Evolutionary conservation across 2,888 invertebrate genomes (phyloP).

Genomic region (Mechanitis mazaeus): DNA sequence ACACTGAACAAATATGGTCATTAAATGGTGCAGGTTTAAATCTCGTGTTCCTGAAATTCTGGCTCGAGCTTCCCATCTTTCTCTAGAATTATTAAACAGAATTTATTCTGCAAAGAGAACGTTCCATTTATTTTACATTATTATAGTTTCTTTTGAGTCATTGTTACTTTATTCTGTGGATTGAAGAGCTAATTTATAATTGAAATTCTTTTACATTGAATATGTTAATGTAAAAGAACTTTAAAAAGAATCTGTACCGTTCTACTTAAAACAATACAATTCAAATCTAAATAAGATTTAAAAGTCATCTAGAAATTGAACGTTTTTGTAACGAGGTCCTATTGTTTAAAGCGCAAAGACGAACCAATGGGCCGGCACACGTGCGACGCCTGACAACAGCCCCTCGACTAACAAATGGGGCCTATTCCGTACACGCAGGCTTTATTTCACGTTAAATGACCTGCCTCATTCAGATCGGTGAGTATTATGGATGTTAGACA

Average conservation of each 20-base stretch:
- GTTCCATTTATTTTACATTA: slow-evolving; percentile 1
- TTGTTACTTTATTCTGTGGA: too few relatives aligned
- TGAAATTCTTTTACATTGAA: too few relatives aligned
- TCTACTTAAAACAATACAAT: too few relatives aligned
- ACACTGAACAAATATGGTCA: background rate
- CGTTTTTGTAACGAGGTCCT: slow-evolving; percentile 2
- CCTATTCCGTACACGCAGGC: slow-evolving; percentile 24
- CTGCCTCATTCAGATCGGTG: slow-evolving; percentile 21
- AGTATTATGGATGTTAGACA: slow-evolving; percentile 8
- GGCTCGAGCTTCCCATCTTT: background rate
- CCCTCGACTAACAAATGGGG: slow-evolving; percentile 35
- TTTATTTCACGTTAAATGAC: slow-evolving; percentile 28
- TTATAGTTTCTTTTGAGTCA: background rate
- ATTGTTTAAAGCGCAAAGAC: slow-evolving; percentile 27
- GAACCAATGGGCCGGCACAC: slow-evolving; percentile 25
- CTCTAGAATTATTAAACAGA: slow-evolving; percentile 1
- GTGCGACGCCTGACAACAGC: slow-evolving; percentile 27
- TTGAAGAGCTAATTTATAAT: too few relatives aligned
- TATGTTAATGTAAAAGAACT: too few relatives aligned
- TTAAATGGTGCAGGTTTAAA: background rate
- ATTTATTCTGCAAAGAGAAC: background rate
- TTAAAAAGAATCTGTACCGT: too few relatives aligned
- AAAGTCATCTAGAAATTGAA: background rate
- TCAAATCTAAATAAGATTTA: background rate
- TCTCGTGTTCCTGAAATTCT: background rate